Percentiles rank a stretch among this genome's conserved stretches.
These are phyloP conservation scores for Columba livia DNA, from an alignment of 2,113 vertebrate genomes.

Conservation along the genomic window DNA sequence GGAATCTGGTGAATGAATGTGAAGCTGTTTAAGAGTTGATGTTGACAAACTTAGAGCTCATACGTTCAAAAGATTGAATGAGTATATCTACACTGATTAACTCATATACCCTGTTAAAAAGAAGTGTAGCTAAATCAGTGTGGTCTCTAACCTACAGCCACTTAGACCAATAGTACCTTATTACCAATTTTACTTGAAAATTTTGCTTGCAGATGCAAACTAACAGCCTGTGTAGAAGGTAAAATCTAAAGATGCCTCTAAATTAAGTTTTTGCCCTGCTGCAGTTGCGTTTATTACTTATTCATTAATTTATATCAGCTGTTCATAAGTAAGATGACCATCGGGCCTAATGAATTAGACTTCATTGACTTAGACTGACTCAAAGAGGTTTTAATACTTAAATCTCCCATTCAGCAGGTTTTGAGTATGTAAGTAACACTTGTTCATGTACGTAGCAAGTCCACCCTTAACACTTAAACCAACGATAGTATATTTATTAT, in stretches of 20 bases:
- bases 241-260: conserved; percentile 27
- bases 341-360: not conserved
- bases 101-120: conserved; percentile 1
- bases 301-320: conserved; percentile 31
- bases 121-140: not conserved
- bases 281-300: conserved; percentile 2
- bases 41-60: not conserved
- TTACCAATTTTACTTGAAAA: conserved; percentile 33
- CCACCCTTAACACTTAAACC: not conserved
- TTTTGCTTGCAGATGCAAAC: conserved; percentile 27
- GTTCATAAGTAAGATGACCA: not conserved
- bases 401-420: not conserved
- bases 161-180: conserved; percentile 15
- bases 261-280: not conserved
- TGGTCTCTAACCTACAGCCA: not conserved
- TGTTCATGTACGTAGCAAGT: not conserved
- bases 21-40: not conserved
- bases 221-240: conserved; percentile 4
- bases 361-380: not conserved
- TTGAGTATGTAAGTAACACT: not conserved
- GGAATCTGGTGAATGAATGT: not conserved
- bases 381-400: not conserved
- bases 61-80: not conserved
- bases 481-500: not conserved
- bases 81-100: conserved; percentile 15